phyloP scores from a whole-genome alignment of 2,888 invertebrate genomes.

The Bugulina stolonifera region DNA sequence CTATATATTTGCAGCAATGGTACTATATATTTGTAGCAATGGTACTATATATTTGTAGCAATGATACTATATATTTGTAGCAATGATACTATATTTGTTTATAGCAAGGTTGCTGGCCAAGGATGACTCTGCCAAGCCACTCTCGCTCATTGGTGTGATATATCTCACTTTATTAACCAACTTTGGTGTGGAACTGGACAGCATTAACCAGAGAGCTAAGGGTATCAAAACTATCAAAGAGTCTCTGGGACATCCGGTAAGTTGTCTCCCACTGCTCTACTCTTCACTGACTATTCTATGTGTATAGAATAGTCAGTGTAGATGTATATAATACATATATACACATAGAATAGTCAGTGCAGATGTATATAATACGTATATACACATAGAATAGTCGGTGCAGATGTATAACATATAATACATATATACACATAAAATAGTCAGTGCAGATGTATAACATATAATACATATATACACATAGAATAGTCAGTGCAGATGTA shows the following conservation, averaged over 20 bases:
- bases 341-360: background rate
- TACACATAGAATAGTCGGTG: background rate
- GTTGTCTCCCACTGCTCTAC: constrained; percentile 5
- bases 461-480: too few relatives aligned
- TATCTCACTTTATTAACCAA: constrained; percentile 24
- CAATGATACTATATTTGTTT: too few relatives aligned
- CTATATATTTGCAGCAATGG: too few relatives aligned
- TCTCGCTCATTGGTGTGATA: constrained; percentile 56
- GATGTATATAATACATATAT: background rate
- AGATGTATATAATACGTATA: background rate
- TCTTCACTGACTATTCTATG: too few relatives aligned
- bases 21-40: too few relatives aligned
- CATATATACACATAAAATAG: background rate
- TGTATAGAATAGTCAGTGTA: background rate
- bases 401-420: background rate
- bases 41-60: too few relatives aligned
- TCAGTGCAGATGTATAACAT: background rate
- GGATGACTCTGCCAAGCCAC: constrained; percentile 74
- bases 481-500: too few relatives aligned
- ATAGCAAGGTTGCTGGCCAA: constrained; percentile 63
- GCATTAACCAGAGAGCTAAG: constrained; percentile 64
- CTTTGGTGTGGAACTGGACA: constrained; percentile 55
- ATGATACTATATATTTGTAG: too few relatives aligned
- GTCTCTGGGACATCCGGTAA: constrained; percentile 49
- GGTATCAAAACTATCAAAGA: constrained; percentile 60